Base-by-base conservation (phyloP, 2,113 vertebrate genomes). In the Oplegnathus fasciatus region DNA sequence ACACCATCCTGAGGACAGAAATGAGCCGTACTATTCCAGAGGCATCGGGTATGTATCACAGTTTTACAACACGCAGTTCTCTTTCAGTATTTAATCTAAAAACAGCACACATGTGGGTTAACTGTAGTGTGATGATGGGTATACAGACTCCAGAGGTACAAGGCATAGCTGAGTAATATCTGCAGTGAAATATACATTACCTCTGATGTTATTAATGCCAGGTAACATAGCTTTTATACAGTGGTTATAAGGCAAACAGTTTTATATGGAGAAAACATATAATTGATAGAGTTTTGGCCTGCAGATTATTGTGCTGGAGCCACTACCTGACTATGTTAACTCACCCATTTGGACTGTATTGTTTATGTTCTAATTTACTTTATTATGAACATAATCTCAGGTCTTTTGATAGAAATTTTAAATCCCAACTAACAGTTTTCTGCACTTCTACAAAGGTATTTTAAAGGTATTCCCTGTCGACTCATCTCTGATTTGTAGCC, bases 21-120 rank as follows among this genome's bases (percentile, higher is more conserved):
- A 94, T 92, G 93, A 85, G 32, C 74, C 18, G 5, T 32, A 66
- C 14, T 3, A n/a, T 65, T 82, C 40, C 24, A 32, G 55, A 85
- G 18, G 17, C 86, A 78, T 62, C 0, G 22, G 92, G 93, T 94
- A 65, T 44, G 93, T 93, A 71, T 61, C 22, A 68, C 66, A 52
- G 34, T 71, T 64, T 76, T 18, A 69, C 67, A 40, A 50, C 58
- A 26, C n/a, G 79, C 5, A 28, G 1, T 30, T 34, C 6, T 37
- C 6, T 72, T n/a, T 20, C 6, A 77, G 2, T 28, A 7, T 62
- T 54, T 54, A 24, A 18, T 46, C 1, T 26, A 60, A 18, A 77
- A 80, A 50, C 24, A 26, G 30, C 24, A 58, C 44, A 57, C 18
- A 32, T 32, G 48, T 30, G 18, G 5, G 37, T 18, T 37, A 26